These are phyloP conservation scores for Halictus rubicundus DNA, from an alignment of 1,140 invertebrate species.

Conservation along the genomic window DNA sequence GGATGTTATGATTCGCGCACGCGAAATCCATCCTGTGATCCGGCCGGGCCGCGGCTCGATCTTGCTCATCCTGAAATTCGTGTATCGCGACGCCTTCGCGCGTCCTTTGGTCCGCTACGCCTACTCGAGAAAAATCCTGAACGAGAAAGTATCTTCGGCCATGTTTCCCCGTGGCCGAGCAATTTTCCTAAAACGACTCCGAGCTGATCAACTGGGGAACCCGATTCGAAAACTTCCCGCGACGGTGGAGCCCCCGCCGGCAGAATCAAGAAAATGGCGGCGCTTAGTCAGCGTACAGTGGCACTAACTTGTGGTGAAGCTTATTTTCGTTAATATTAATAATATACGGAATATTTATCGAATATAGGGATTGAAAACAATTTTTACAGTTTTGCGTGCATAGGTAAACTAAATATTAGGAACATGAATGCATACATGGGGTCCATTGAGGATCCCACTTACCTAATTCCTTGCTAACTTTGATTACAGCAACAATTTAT, in stretches of 20 bases:
- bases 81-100: not conserved
- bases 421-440: no score
- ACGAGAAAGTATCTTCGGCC: not conserved
- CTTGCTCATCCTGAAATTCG: not conserved
- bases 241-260: not conserved
- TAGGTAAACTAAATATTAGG: no score
- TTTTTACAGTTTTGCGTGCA: no score
- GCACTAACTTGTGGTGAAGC: no score
- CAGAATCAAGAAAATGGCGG: not conserved
- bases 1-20: conserved; percentile 51
- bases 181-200: conserved; percentile 7
- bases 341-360: no score
- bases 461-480: no score
- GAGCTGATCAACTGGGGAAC: not conserved
- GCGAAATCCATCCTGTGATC: not conserved
- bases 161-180: not conserved
- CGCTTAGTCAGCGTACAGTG: no score
- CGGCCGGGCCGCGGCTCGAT: not conserved
- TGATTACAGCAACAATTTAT: no score
- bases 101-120: not conserved
- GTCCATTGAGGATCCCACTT: no score
- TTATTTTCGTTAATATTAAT: no score
- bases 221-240: not conserved
- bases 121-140: not conserved
- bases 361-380: no score